These are phyloP conservation scores for Caracal caracal DNA, from an alignment of 2,113 vertebrate species.

Conservation along the genomic window DNA sequence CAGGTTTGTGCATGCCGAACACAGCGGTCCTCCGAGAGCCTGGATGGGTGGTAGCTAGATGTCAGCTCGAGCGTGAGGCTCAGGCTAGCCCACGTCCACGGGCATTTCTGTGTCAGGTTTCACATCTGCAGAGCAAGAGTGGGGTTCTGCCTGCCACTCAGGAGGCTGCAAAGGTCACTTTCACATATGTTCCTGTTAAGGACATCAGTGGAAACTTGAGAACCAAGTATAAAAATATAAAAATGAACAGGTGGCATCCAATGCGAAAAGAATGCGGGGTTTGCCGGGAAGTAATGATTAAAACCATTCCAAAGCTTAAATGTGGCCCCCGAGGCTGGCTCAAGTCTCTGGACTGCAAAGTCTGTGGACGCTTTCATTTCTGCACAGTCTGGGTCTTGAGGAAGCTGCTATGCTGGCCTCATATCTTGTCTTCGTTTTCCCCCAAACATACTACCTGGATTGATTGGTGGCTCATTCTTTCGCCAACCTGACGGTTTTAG, in stretches of 20 bases:
- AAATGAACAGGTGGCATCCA: slow-evolving; percentile 69
- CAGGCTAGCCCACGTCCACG: accelerated
- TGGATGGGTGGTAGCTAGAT: neutral
- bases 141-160: neutral
- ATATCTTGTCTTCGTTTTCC: neutral
- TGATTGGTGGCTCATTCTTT: neutral
- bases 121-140: neutral
- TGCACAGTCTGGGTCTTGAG: neutral
- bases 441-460: neutral
- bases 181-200: slow-evolving; percentile 56
- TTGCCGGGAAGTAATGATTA: slow-evolving; percentile 35
- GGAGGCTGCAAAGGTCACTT: slow-evolving; percentile 1
- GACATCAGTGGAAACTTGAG: slow-evolving; percentile 70
- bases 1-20: neutral
- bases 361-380: neutral
- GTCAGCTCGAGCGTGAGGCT: neutral
- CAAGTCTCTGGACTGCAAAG: neutral
- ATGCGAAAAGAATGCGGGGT: slow-evolving; percentile 34
- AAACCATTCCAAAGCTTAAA: slow-evolving; percentile 11
- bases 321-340: neutral
- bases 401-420: neutral
- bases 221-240: slow-evolving; percentile 59
- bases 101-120: neutral
- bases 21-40: neutral
- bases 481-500: neutral